Evolutionary conservation across 2,888 invertebrate species (phyloP), one percentile per base, ranked within the genome.

Genomic region (Cyclophora albipunctata): DNA sequence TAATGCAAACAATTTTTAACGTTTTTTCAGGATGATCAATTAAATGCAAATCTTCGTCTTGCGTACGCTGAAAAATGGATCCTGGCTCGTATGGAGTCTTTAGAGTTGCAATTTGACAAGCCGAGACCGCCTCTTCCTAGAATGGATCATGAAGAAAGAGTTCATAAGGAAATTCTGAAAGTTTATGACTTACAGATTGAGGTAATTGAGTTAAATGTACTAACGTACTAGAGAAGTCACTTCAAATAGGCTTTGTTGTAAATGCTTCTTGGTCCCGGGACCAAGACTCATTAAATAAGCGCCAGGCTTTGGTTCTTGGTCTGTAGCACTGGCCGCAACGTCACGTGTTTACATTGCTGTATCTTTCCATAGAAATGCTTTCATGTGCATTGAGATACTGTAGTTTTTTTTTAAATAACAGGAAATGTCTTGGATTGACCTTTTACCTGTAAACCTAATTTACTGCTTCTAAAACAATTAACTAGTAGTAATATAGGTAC

Each of bases 11-110:
- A 1, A 20, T 20, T 20, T 20, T 20, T 20, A 20, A 20, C 20
- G 20, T 20, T 20, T 20, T n/a, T 37, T 4, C 58, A 83, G 82
- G 74, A 81, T 45, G 75, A 76, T 5, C 60, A 67, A 5, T 52
- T 73, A 41, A 88, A 87, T 47, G 72, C 83, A 1, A 76, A 70
- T 42, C 66, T 74, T 3, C 78, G 80, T 2, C 56, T 85, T 0
- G 59, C 67, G 42, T 88, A 84, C 59, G 76, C 78, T 0, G 84
- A 85, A 7, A 81, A 78, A 52, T 87, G 84, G 82, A 55, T 87
- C 34, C 60, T 70, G 34, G 84, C 86, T 1, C 74, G 78, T 2
- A 69, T 69, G 0, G 85, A 87, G 50, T 70, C 79, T 0, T 45
- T 77, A 43, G 81, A 84, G 40, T 55, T 84, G 34, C 66, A 69